Evolutionary conservation across 2,888 invertebrate genomes (phyloP).

Genomic region (Lycia hirtaria): DNA sequence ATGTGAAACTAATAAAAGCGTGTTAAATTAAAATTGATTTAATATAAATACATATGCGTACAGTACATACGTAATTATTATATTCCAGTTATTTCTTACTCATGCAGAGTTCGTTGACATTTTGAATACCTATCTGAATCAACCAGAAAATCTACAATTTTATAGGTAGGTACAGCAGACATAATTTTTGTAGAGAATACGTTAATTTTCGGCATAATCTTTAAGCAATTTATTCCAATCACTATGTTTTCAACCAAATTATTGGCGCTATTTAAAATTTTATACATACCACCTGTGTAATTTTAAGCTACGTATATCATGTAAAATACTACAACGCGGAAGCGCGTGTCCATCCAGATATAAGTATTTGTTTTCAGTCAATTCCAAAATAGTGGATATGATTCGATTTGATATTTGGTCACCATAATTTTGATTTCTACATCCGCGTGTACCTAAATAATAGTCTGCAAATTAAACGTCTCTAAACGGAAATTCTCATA

Average conservation of each 20-base stretch:
- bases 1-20: no score
- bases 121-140: background rate
- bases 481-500: no score
- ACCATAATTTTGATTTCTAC: no score
- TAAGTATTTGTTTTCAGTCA: background rate
- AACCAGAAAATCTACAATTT: no score
- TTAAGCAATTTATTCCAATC: background rate
- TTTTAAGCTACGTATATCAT: background rate
- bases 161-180: no score
- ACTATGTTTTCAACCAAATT: background rate
- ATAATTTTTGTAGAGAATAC: no score
- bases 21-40: background rate
- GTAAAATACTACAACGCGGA: background rate
- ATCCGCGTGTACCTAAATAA: no score
- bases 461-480: no score
- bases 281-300: conserved; percentile 1
- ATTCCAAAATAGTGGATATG: background rate
- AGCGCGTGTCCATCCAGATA: background rate
- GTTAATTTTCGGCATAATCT: background rate
- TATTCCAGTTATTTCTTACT: background rate
- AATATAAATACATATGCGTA: background rate
- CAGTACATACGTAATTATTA: no score
- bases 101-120: background rate
- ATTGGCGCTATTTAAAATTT: background rate
- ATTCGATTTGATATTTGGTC: background rate